Conservation (phyloP, 2,888 invertebrate genomes). For the Meiosimyza decipiens region DNA sequence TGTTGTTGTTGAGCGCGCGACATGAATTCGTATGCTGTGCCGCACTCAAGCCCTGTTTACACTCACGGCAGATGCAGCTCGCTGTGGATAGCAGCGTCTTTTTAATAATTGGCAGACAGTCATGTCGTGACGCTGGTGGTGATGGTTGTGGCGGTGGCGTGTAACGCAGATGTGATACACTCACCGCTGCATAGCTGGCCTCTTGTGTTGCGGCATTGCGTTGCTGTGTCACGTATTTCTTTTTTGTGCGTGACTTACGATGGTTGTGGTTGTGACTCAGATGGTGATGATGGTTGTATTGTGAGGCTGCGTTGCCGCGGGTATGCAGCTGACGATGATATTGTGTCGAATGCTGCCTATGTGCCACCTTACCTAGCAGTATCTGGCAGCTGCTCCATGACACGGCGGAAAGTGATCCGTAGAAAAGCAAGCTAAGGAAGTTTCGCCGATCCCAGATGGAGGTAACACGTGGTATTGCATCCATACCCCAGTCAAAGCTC, state of each 20-base stretch:
- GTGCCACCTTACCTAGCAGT: constrained; percentile 43
- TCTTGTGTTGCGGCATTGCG: constrained; percentile 26
- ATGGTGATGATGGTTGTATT: constrained; percentile 53
- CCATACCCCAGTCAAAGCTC: constrained; percentile 99
- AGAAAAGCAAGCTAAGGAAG: constrained; percentile 80
- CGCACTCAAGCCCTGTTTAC: constrained; percentile 73
- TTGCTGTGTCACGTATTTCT: constrained; percentile 48
- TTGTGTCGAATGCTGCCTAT: constrained; percentile 11
- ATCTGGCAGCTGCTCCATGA: constrained; percentile 57
- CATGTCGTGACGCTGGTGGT: constrained; percentile 36
- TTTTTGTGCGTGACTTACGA: constrained; percentile 65
- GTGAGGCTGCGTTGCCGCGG: constrained; percentile 34
- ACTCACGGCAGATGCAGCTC: constrained; percentile 72
- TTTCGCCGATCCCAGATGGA: constrained; percentile 83
- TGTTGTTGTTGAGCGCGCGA: constrained; percentile 76
- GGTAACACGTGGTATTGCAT: constrained; percentile 88
- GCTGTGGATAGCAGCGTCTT: constrained; percentile 41
- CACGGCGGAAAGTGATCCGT: constrained; percentile 68
- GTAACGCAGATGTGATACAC: constrained; percentile 33
- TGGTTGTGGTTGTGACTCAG: constrained; percentile 48
- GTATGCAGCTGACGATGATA: constrained; percentile 40
- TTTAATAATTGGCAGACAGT: constrained; percentile 46
- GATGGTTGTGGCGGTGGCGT: constrained; percentile 22
- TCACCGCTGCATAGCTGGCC: constrained; percentile 37
- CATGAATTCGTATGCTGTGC: constrained; percentile 78